Evolutionary conservation across 2,797 vertebrate species (phyloP).

Genomic region (Argya squamiceps): DNA sequence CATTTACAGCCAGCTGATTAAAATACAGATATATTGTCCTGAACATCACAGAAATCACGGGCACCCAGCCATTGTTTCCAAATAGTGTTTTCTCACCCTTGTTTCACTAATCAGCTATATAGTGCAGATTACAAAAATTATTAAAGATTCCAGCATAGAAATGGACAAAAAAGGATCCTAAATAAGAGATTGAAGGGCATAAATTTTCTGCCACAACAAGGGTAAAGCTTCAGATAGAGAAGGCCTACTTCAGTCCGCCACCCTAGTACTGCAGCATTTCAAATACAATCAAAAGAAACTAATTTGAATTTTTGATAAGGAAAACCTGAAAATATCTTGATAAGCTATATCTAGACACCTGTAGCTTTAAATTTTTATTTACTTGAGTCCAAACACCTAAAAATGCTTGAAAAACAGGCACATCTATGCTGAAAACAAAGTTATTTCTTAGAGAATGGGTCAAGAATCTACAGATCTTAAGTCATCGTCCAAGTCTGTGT

Average conservation of each 20-base stretch:
- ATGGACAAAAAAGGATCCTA: background rate
- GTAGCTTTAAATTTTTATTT: background rate
- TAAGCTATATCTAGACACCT: background rate
- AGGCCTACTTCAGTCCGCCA: background rate
- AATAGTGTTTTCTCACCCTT: background rate
- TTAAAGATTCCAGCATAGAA: background rate
- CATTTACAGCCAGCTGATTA: conserved; percentile 13
- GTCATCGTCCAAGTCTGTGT: background rate
- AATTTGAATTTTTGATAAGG: background rate
- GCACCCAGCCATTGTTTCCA: background rate
- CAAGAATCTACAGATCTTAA: background rate
- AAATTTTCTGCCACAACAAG: background rate
- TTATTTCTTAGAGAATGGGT: background rate
- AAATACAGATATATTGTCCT: conserved; percentile 2
- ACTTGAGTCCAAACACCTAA: background rate
- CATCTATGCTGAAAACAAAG: background rate
- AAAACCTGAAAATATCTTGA: background rate
- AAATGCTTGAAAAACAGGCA: background rate
- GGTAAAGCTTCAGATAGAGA: background rate
- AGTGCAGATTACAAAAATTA: background rate
- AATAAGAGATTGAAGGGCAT: background rate
- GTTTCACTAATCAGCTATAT: background rate
- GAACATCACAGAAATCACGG: background rate
- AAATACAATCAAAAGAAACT: background rate
- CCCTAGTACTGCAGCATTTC: background rate